These are phyloP conservation scores for Heliconius hortense DNA, from an alignment of 2,888 invertebrate species.

Conservation along the genomic window DNA sequence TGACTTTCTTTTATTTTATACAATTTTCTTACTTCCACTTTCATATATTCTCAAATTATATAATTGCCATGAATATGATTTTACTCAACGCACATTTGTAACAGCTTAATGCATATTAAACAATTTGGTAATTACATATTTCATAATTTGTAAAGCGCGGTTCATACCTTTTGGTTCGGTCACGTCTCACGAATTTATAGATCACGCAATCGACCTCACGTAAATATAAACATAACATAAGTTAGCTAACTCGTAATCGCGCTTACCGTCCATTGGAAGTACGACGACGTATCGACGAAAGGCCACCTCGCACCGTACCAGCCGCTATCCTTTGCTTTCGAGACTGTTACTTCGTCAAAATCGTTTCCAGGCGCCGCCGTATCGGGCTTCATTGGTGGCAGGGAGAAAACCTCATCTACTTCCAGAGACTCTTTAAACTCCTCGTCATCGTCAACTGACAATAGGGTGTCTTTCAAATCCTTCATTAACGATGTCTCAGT, in stretches of 20 bases:
- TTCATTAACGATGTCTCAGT: conserved; percentile 61
- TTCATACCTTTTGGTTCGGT: conserved; percentile 38
- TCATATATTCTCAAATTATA: background rate
- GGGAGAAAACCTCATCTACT: conserved; percentile 74
- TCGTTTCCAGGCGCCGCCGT: conserved; percentile 56
- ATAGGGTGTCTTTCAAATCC: conserved; percentile 70
- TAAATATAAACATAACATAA: conserved; percentile 50
- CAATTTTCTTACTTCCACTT: background rate
- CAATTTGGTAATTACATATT: conserved; percentile 33
- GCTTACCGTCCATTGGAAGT: conserved; percentile 86
- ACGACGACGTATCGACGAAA: conserved; percentile 84
- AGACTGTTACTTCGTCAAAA: conserved; percentile 72
- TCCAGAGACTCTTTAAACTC: conserved; percentile 75
- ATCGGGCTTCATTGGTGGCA: conserved; percentile 70
- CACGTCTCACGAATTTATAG: conserved; percentile 36
- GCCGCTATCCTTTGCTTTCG: conserved; percentile 68
- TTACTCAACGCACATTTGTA: background rate
- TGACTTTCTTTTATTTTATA: background rate
- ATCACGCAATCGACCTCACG: conserved; percentile 46
- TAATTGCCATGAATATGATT: background rate
- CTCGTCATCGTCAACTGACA: conserved; percentile 76
- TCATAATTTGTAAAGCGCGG: conserved; percentile 41
- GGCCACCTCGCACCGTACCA: conserved; percentile 86
- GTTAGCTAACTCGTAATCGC: conserved; percentile 40
- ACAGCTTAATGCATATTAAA: conserved; percentile 21